These are phyloP conservation scores for Herpailurus yagouaroundi DNA, from an alignment of 2,113 vertebrate species.

Conservation along the genomic window DNA sequence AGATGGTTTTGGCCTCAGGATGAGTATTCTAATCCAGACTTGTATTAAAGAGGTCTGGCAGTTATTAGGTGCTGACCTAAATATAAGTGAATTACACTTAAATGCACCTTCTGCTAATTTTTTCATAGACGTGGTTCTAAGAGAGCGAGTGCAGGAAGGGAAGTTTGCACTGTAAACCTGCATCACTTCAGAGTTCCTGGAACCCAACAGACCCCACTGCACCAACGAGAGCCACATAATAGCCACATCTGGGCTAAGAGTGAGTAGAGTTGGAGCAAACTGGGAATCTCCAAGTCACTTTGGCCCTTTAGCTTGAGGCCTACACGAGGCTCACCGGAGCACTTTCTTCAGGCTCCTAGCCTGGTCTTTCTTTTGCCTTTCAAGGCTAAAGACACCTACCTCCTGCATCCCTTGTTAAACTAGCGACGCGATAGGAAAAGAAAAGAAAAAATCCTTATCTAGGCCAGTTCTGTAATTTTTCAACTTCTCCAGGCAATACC, in stretches of 20 bases:
- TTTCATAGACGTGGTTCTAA: background rate
- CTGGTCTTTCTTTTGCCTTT: background rate
- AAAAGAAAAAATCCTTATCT: background rate
- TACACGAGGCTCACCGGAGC: no score
- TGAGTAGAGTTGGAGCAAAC: background rate
- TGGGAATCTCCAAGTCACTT: background rate
- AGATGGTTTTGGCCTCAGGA: background rate
- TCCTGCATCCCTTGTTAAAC: background rate
- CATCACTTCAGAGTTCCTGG: background rate
- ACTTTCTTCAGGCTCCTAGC: background rate
- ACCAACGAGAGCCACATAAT: background rate
- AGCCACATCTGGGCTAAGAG: background rate
- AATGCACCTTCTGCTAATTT: background rate
- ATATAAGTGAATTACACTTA: background rate
- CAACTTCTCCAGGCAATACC: background rate
- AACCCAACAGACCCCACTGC: fast-evolving
- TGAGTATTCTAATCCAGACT: background rate
- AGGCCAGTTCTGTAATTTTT: background rate
- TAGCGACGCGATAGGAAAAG: background rate
- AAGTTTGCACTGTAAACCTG: background rate
- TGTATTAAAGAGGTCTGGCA: background rate
- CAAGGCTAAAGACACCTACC: background rate
- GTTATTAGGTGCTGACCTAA: background rate
- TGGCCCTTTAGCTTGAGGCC: background rate
- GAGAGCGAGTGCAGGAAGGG: background rate